phyloP scores from a whole-genome alignment of 2,888 invertebrate species.

The Drosophila planitibia region DNA sequence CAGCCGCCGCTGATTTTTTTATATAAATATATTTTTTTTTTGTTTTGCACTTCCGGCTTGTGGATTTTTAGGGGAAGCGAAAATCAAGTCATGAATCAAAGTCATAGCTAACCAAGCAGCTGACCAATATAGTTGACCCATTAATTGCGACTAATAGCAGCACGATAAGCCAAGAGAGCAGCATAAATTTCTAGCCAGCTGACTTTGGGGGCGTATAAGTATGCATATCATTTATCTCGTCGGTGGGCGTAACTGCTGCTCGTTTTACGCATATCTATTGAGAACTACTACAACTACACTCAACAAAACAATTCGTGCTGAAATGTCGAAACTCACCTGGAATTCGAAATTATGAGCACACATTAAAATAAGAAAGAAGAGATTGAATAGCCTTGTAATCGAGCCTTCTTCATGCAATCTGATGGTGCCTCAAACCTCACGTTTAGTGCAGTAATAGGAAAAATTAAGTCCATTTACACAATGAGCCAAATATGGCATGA shows the following conservation, averaged over 20 bases:
- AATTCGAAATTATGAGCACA: not conserved
- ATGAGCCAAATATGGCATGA: not conserved
- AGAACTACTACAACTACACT: not conserved
- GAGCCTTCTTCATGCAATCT: no score
- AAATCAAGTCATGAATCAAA: slow-evolving; percentile 18
- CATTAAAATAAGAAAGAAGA: not conserved
- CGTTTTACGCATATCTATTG: slow-evolving; percentile 10
- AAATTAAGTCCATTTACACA: not conserved
- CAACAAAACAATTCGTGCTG: not conserved
- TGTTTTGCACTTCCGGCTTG: slow-evolving; percentile 61
- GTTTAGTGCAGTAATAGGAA: fast-evolving
- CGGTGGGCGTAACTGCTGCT: slow-evolving; percentile 29
- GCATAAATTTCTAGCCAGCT: slow-evolving; percentile 13
- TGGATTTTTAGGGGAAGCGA: slow-evolving; percentile 9
- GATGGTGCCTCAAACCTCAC: not conserved
- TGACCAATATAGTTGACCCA: slow-evolving; percentile 37
- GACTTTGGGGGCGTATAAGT: slow-evolving; percentile 22
- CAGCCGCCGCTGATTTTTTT: slow-evolving; percentile 18
- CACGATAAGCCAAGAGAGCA: slow-evolving; percentile 30
- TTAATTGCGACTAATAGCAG: slow-evolving; percentile 60
- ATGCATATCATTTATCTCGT: slow-evolving; percentile 22
- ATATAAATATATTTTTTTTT: slow-evolving; percentile 22
- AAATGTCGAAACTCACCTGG: not conserved
- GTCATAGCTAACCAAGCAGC: slow-evolving; percentile 34
- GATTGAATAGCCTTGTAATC: not conserved